Evolutionary conservation across 2,113 vertebrate genomes (phyloP).

Genomic region (Alectura lathami): DNA sequence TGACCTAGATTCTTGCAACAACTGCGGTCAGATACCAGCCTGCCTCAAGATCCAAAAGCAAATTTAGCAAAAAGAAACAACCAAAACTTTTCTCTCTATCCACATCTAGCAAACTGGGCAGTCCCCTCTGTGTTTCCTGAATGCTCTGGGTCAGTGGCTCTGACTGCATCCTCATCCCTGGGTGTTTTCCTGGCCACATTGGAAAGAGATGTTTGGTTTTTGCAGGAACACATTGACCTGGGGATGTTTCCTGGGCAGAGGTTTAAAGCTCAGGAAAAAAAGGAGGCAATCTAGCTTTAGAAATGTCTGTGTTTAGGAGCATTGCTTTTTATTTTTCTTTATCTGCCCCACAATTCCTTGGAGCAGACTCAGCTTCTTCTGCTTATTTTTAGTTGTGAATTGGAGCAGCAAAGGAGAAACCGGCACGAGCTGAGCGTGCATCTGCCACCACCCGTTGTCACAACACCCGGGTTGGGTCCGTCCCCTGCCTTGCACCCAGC

Average conservation of each 20-base stretch:
- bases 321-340: background rate
- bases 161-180: background rate
- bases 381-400: constrained; percentile 34
- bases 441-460: background rate
- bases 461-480: fast-evolving
- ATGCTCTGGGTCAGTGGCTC: background rate
- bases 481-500: background rate
- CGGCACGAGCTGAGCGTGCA: background rate
- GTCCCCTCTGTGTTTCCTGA: background rate
- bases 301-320: background rate
- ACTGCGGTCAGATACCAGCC: background rate
- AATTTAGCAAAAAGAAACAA: background rate
- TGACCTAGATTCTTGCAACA: background rate
- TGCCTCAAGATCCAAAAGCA: fast-evolving
- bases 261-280: background rate
- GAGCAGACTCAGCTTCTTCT: background rate
- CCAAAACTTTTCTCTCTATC: fast-evolving
- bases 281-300: background rate
- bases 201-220: background rate
- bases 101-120: background rate
- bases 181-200: background rate
- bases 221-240: background rate
- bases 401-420: background rate
- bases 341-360: background rate
- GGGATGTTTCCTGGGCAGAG: background rate